Conservation (phyloP, 2,113 vertebrate genomes). For the Laticauda colubrina region DNA sequence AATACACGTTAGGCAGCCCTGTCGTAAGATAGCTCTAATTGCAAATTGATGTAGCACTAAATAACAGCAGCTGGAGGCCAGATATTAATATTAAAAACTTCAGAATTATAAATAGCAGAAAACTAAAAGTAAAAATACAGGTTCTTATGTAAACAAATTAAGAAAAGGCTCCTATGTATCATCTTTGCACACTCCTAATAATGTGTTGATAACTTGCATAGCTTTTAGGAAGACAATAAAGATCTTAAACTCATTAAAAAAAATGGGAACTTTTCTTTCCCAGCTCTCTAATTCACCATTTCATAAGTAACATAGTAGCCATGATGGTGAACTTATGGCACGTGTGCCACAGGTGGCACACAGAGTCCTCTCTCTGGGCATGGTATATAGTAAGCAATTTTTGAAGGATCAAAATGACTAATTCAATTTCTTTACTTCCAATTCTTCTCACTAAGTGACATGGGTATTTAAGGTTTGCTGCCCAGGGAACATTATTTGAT, state of each 20-base stretch:
- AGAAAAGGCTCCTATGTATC: background rate
- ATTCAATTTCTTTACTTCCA: accelerated
- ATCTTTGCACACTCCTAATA: background rate
- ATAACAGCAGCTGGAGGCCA: background rate
- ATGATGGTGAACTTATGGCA: too few relatives aligned
- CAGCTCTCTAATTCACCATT: background rate
- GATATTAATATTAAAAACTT: background rate
- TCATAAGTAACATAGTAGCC: background rate
- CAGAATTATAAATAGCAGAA: background rate
- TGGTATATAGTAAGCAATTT: background rate
- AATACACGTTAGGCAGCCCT: background rate
- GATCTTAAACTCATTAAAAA: background rate
- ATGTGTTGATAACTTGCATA: background rate
- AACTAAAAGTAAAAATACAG: background rate
- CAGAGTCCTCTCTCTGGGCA: background rate
- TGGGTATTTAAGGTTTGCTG: background rate
- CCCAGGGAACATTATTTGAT: background rate
- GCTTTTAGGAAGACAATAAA: background rate
- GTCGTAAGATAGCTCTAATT: background rate
- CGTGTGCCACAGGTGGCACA: too few relatives aligned
- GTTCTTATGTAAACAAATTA: background rate
- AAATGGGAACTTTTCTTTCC: background rate
- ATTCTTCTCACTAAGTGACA: accelerated
- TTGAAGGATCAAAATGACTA: background rate
- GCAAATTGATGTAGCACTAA: background rate